A percentile compares a stretch with the other conserved stretches of the same genome.
Conservation (phyloP, 2,888 invertebrate genomes). For the Euzophera pinguis region DNA sequence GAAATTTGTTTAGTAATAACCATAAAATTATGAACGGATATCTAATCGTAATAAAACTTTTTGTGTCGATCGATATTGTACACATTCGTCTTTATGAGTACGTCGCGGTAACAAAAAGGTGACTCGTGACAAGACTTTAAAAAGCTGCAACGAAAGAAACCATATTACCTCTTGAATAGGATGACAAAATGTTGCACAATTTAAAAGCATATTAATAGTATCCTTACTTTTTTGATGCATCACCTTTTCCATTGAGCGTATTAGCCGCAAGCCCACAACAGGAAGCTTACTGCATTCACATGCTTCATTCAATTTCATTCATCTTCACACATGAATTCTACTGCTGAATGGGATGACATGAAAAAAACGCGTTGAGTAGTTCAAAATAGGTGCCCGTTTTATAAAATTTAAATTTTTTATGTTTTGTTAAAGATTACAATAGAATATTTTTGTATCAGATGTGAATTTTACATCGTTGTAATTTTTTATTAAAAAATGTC, state of each 20-base stretch:
- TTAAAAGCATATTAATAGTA: no score
- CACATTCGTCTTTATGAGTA: no score
- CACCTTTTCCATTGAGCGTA: neutral
- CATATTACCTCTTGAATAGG: no score
- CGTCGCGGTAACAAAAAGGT: no score
- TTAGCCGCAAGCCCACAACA: neutral
- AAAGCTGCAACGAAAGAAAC: no score
- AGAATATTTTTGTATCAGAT: neutral
- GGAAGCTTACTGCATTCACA: conserved; percentile 3
- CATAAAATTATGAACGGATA: no score
- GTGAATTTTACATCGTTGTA: neutral
- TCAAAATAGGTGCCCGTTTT: neutral
- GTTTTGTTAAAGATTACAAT: neutral
- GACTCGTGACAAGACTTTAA: no score
- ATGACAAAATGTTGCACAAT: no score
- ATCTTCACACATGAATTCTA: conserved; percentile 1
- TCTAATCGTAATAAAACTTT: no score
- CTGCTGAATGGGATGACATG: conserved; percentile 5
- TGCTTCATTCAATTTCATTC: conserved; percentile 1
- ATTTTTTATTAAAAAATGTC: no score
- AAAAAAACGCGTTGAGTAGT: neutral
- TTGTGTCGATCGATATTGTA: no score
- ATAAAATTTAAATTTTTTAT: neutral
- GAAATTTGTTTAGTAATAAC: no score
- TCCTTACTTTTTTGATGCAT: neutral